phyloP scores from a whole-genome alignment of 2,888 invertebrate genomes.

The Pterobdella sp. region DNA sequence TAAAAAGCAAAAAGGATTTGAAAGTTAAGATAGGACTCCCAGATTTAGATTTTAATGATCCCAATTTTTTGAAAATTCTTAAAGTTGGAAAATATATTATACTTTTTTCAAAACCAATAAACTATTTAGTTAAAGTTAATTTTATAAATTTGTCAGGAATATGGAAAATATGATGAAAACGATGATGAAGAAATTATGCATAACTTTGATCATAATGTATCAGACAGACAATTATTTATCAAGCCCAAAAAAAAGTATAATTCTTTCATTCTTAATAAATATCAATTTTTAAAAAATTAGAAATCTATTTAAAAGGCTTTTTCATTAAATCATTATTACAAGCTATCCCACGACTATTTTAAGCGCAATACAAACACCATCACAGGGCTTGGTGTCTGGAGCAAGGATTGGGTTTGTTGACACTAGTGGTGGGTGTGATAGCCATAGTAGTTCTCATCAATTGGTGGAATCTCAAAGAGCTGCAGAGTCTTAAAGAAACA shows the following conservation, averaged over 20 bases:
- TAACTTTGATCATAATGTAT: not conserved
- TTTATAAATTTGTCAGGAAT: slow-evolving; percentile 8
- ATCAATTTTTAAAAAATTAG: too few species aligned
- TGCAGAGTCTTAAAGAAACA: slow-evolving; percentile 36
- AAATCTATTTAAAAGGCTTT: too few species aligned
- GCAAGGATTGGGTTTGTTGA: slow-evolving; percentile 26
- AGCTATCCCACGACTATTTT: not conserved
- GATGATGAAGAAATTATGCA: slow-evolving; percentile 30
- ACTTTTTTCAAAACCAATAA: too few species aligned
- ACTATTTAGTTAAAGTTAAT: not conserved
- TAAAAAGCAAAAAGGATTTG: slow-evolving; percentile 5
- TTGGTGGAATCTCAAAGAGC: slow-evolving; percentile 35
- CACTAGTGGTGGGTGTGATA: slow-evolving; percentile 24
- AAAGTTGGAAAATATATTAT: too few species aligned
- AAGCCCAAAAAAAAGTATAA: too few species aligned
- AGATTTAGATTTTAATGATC: slow-evolving; percentile 35
- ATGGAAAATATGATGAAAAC: slow-evolving; percentile 27
- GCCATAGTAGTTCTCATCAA: slow-evolving; percentile 34
- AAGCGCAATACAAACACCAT: not conserved
- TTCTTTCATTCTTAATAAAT: too few species aligned
- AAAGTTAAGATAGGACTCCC: slow-evolving; percentile 32
- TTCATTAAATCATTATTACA: too few species aligned
- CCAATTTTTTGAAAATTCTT: slow-evolving; percentile 34
- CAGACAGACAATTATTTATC: too few species aligned
- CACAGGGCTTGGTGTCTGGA: slow-evolving; percentile 1